phyloP scores from a whole-genome alignment of 2,888 invertebrate species.

The Allygus modestus region DNA sequence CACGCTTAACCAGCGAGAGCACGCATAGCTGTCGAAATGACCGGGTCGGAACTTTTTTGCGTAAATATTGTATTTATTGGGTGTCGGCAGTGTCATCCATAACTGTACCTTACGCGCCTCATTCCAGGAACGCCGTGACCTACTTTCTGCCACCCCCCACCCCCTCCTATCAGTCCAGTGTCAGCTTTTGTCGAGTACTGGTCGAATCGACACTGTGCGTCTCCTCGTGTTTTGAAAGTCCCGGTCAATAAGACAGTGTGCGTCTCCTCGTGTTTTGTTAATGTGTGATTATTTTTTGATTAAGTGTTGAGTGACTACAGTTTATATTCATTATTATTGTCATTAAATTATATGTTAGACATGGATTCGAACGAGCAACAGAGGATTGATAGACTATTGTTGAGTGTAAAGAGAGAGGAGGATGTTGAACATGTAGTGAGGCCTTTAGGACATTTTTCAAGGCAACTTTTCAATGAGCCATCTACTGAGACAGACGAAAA shows the following conservation, averaged over 20 bases:
- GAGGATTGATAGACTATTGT: not conserved
- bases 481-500: not conserved
- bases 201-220: not conserved
- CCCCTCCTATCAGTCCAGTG: too few species aligned
- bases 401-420: not conserved
- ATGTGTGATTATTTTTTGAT: not conserved
- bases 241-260: not conserved
- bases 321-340: constrained; percentile 13
- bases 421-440: not conserved
- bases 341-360: constrained; percentile 15
- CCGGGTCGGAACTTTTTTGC: too few species aligned
- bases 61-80: too few species aligned
- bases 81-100: too few species aligned
- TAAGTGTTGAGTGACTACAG: not conserved
- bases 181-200: too few species aligned
- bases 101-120: too few species aligned
- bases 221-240: not conserved
- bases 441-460: not conserved
- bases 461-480: not conserved
- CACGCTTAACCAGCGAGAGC: too few species aligned
- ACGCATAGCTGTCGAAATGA: too few species aligned
- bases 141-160: too few species aligned
- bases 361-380: not conserved
- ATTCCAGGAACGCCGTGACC: too few species aligned
- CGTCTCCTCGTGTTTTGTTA: constrained; percentile 1